Evolutionary conservation across 2,113 vertebrate genomes (phyloP).

Genomic region (Lagopus muta): DNA sequence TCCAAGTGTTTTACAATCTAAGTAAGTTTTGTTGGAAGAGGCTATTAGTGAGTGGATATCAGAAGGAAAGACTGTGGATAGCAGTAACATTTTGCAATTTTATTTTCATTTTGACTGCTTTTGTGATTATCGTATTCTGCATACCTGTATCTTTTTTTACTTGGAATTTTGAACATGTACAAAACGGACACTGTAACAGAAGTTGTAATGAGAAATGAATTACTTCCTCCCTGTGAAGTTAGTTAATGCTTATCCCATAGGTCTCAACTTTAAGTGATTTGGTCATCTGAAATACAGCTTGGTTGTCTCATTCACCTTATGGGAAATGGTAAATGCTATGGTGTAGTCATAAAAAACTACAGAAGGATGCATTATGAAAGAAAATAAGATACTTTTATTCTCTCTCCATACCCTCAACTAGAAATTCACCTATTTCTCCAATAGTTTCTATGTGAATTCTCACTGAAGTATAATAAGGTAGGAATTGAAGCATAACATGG

Average conservation of each 20-base stretch:
- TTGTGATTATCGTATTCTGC: constrained; percentile 19
- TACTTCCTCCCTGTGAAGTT: neutral
- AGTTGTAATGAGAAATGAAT: constrained; percentile 14
- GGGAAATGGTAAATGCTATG: neutral
- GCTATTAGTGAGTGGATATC: neutral
- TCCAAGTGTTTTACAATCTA: constrained; percentile 26
- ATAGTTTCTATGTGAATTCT: neutral
- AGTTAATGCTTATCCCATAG: constrained; percentile 25
- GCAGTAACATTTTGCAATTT: neutral
- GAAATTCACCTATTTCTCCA: neutral
- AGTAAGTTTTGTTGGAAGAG: constrained; percentile 25
- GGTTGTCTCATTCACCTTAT: neutral
- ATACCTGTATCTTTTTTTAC: constrained; percentile 3
- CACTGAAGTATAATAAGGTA: neutral
- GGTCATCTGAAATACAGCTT: constrained; percentile 15
- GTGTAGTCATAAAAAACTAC: neutral
- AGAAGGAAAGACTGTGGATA: neutral
- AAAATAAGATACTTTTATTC: neutral
- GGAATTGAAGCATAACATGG: neutral
- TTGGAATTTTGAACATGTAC: neutral
- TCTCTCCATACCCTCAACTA: neutral
- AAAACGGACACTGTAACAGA: neutral
- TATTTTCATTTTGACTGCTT: constrained; percentile 14
- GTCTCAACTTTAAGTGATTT: neutral
- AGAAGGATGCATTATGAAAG: neutral